Evolutionary conservation across 37 sponge, comb jelly and placozoan species (phyloP).

Genomic region (Cliona cf. orientalis): DNA sequence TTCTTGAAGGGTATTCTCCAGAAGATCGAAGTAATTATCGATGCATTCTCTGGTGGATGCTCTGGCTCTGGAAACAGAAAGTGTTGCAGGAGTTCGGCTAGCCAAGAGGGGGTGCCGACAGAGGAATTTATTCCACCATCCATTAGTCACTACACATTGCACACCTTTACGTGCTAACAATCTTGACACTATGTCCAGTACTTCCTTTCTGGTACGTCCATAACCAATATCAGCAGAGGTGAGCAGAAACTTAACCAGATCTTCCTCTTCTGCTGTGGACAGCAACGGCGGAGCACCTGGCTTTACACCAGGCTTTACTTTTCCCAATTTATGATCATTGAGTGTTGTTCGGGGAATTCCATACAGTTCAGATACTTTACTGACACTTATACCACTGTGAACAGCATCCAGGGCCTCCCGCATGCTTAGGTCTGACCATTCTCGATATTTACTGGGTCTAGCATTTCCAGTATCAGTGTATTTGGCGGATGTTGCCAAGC

Average conservation of each 20-base stretch:
- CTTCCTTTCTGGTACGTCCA: too few relatives aligned
- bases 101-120: constrained; percentile 10
- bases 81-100: constrained; percentile 8
- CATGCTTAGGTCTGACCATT: neutral
- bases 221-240: constrained; percentile 17
- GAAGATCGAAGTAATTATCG: too few relatives aligned
- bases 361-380: neutral
- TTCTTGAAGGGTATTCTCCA: constrained; percentile 12
- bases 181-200: neutral
- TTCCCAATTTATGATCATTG: neutral
- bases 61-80: constrained; percentile 13
- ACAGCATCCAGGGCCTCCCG: neutral
- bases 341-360: too few relatives aligned
- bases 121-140: constrained; percentile 22
- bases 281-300: neutral
- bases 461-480: too few relatives aligned
- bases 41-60: constrained; percentile 14
- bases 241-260: neutral
- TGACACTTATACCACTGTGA: too few relatives aligned
- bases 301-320: neutral
- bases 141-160: neutral
- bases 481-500: too few relatives aligned
- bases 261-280: constrained; percentile 7
- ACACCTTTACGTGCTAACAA: constrained; percentile 11
- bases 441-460: too few relatives aligned